A percentile compares a stretch with the other conserved stretches of the same genome.
Evolutionary conservation across 2,113 vertebrate species (phyloP).

Genomic region (Turdus rufiventris): DNA sequence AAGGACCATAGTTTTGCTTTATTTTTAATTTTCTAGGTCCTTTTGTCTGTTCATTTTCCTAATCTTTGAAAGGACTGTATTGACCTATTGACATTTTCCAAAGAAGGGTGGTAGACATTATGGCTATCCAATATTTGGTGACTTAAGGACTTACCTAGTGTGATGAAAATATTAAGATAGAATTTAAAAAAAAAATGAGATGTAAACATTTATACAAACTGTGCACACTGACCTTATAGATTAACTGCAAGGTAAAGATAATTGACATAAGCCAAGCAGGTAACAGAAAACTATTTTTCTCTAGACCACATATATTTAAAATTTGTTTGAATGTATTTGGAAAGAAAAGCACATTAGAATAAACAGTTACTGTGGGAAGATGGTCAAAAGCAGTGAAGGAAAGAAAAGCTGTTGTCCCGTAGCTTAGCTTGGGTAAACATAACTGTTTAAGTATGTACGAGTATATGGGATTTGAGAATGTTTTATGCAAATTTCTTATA

Average conservation of each 20-base stretch:
- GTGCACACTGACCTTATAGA: background rate
- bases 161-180: background rate
- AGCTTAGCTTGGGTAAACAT: background rate
- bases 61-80: background rate
- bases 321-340: background rate
- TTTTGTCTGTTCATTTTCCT: background rate
- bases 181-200: background rate
- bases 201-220: background rate
- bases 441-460: background rate
- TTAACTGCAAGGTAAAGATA: background rate
- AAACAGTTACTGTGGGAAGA: background rate
- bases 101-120: background rate
- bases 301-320: background rate
- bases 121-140: background rate
- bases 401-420: background rate
- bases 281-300: background rate
- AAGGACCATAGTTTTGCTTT: constrained; percentile 10
- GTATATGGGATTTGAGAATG: background rate
- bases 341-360: background rate
- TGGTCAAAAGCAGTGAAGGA: background rate
- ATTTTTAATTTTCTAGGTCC: background rate
- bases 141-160: background rate
- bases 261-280: background rate
- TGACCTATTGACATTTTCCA: background rate
- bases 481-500: background rate